These are phyloP conservation scores for Oenanthe melanoleuca DNA, from an alignment of 2,113 vertebrate species.

Conservation along the genomic window DNA sequence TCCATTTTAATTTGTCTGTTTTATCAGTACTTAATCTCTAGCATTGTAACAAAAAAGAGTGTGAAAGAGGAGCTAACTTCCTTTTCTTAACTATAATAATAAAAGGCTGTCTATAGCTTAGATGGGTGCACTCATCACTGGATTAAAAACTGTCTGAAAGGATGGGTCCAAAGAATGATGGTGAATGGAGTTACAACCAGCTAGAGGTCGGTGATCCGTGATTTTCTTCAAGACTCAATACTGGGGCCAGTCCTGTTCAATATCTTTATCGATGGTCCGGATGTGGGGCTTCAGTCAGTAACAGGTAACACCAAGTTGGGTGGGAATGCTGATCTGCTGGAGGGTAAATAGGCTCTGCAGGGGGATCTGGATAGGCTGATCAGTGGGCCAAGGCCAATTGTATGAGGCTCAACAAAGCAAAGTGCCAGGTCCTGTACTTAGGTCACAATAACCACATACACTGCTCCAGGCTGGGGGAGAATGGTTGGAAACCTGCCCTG, in stretches of 20 bases:
- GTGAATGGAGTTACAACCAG: background rate
- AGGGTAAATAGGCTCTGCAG: background rate
- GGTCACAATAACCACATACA: background rate
- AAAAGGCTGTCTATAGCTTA: background rate
- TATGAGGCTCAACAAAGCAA: background rate
- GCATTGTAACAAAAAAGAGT: slow-evolving; percentile 25
- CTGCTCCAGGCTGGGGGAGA: background rate
- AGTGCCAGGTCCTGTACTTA: background rate
- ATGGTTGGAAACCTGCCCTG: background rate
- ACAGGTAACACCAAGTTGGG: background rate
- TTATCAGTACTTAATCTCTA: slow-evolving; percentile 62
- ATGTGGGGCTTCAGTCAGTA: background rate
- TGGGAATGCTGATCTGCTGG: background rate
- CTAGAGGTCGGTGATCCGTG: fast-evolving
- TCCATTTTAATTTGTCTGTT: slow-evolving; percentile 68
- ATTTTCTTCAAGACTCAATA: background rate
- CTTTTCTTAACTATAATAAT: background rate
- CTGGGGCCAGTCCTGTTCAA: background rate
- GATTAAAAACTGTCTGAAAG: background rate
- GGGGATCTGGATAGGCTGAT: background rate
- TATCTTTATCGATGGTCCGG: background rate
- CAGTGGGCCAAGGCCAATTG: fast-evolving
- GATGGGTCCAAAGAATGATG: background rate
- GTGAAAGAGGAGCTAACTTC: slow-evolving; percentile 12
- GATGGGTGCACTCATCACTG: background rate